phyloP scores from a whole-genome alignment of 2,113 vertebrate genomes.

The Melanerpes aurifrons region DNA sequence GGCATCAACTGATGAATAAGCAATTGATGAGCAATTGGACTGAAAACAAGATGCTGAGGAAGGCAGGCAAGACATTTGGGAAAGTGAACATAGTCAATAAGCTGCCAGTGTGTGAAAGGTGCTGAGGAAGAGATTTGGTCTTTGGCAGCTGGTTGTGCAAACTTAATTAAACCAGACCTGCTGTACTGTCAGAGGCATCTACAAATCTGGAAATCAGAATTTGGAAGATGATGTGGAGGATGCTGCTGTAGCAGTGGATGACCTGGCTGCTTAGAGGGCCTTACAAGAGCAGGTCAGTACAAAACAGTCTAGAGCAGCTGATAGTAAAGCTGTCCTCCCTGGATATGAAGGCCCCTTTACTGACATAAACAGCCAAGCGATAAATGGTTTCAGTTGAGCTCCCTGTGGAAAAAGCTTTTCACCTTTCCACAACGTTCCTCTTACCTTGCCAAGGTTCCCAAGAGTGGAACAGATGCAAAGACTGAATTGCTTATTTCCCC shows the following conservation, averaged over 20 bases:
- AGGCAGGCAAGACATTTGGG: constrained; percentile 48
- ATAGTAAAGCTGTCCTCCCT: background rate
- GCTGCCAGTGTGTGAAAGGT: constrained; percentile 5
- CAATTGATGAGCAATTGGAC: constrained; percentile 20
- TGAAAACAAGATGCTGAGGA: constrained; percentile 19
- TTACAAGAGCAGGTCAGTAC: background rate
- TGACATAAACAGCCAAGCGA: background rate
- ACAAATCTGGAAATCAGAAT: background rate
- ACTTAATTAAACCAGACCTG: constrained; percentile 28
- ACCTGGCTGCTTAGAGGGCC: background rate
- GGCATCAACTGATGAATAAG: constrained; percentile 37
- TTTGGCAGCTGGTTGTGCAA: constrained; percentile 25
- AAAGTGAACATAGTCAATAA: constrained; percentile 36
- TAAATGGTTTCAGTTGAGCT: background rate
- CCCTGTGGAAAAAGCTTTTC: background rate
- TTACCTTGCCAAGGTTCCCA: background rate
- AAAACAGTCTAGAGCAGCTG: background rate
- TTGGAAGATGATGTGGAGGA: background rate
- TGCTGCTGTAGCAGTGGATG: background rate
- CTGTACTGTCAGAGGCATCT: background rate
- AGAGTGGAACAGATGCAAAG: background rate
- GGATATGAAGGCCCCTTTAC: background rate
- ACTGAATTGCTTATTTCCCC: background rate
- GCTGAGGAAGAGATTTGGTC: constrained; percentile 12
- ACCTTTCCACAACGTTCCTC: background rate